Evolutionary conservation across 2,888 invertebrate genomes (phyloP).

Genomic region (Hartigia nigra): DNA sequence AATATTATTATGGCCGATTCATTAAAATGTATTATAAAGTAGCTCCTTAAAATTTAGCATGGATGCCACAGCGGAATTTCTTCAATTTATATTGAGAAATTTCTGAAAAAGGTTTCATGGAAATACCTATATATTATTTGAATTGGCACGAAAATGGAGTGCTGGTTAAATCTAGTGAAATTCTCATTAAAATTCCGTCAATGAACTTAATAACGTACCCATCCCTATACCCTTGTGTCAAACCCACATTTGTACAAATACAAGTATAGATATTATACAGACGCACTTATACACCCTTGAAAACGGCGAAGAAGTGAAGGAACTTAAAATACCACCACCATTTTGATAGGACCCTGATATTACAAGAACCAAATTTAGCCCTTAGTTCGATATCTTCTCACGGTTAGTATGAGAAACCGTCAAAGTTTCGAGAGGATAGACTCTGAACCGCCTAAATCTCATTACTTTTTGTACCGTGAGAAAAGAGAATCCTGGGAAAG

Average conservation of each 20-base stretch:
- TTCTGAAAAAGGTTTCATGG: background rate
- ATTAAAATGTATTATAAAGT: background rate
- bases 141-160: background rate
- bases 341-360: slow-evolving; percentile 47
- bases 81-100: background rate
- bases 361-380: slow-evolving; percentile 41
- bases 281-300: background rate
- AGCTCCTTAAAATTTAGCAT: background rate
- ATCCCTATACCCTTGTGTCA: background rate
- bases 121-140: background rate
- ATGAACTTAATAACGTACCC: too few species aligned
- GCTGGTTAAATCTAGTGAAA: background rate
- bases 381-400: slow-evolving; percentile 54
- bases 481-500: slow-evolving; percentile 25
- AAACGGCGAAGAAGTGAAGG: background rate
- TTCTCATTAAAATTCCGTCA: background rate
- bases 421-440: slow-evolving; percentile 7
- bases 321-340: slow-evolving; percentile 22
- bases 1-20: background rate
- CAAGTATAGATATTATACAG: too few species aligned
- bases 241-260: background rate
- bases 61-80: background rate
- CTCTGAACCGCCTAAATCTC: slow-evolving; percentile 39
- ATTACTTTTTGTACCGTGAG: slow-evolving; percentile 37
- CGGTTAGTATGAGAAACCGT: slow-evolving; percentile 31